Evolutionary conservation across 2,888 invertebrate genomes (phyloP).

Genomic region (Xestia ashworthii): DNA sequence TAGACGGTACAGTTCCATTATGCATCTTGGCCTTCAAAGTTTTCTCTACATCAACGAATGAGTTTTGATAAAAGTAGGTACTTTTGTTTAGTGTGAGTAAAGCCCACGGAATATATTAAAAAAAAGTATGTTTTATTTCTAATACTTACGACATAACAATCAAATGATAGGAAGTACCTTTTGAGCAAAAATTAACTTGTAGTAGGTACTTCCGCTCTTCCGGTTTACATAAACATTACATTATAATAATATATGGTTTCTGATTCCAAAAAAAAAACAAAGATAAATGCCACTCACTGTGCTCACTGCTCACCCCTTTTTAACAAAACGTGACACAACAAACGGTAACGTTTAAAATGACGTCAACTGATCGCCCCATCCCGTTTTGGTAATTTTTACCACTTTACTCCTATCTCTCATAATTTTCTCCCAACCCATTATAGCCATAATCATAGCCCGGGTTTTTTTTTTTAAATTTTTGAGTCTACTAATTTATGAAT

Average conservation of each 20-base stretch:
- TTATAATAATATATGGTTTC: too few species aligned
- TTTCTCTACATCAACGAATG: too few species aligned
- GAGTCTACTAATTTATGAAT: not conserved
- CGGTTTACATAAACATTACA: too few species aligned
- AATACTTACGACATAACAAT: too few species aligned
- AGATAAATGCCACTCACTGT: slow-evolving; percentile 14
- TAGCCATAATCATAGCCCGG: slow-evolving; percentile 66
- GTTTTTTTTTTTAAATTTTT: not conserved
- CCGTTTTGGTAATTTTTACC: slow-evolving; percentile 66
- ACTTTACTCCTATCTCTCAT: slow-evolving; percentile 63
- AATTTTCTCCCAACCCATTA: slow-evolving; percentile 68
- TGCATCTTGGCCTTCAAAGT: not conserved
- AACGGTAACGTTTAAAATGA: slow-evolving; percentile 61
- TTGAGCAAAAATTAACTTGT: too few species aligned
- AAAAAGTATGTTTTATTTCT: too few species aligned
- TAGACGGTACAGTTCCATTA: fast-evolving
- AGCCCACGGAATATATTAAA: not conserved
- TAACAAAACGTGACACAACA: slow-evolving; percentile 62
- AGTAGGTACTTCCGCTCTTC: too few species aligned
- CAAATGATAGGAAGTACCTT: too few species aligned
- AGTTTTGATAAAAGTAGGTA: not conserved
- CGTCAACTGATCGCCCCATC: slow-evolving; percentile 59
- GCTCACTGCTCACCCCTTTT: slow-evolving; percentile 47
- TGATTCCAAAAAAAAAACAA: not conserved
- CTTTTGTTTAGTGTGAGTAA: not conserved